Conservation (phyloP, 1,140 invertebrate species). For the Pseudomyrmex cubaensis region DNA sequence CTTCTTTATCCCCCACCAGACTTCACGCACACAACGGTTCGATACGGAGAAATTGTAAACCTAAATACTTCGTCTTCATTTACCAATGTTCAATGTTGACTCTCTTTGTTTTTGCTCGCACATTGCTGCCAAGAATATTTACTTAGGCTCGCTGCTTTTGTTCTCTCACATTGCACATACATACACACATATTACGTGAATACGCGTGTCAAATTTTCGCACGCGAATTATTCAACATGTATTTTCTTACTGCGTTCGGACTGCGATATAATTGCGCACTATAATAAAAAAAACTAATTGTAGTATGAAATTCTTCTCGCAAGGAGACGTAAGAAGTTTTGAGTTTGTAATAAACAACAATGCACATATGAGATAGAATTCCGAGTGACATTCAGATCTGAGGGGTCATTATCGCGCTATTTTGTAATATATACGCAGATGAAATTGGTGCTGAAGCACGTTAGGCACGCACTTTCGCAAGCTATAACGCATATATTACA, state of each 20-base stretch:
- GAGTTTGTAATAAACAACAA: slow-evolving; percentile 54
- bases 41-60: slow-evolving; percentile 56
- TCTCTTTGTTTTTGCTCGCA: slow-evolving; percentile 49
- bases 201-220: no score
- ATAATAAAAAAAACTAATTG: no score
- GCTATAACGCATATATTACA: slow-evolving; percentile 53
- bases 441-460: slow-evolving; percentile 83
- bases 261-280: no score
- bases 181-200: neutral
- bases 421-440: slow-evolving; percentile 78
- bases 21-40: slow-evolving; percentile 34
- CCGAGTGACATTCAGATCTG: slow-evolving; percentile 73
- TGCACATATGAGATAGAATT: slow-evolving; percentile 84
- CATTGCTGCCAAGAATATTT: slow-evolving; percentile 45
- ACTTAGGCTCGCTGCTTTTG: neutral
- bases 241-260: no score
- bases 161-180: neutral
- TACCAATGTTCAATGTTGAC: slow-evolving; percentile 64
- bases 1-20: slow-evolving; percentile 35
- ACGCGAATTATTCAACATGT: no score
- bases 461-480: slow-evolving; percentile 78
- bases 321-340: neutral
- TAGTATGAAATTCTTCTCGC: neutral
- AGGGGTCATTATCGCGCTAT: slow-evolving; percentile 78
- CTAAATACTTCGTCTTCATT: slow-evolving; percentile 70